Evolutionary conservation across 2,888 invertebrate species (phyloP), one percentile per base, ranked within the genome.

Genomic region (Rhagonycha fulva): DNA sequence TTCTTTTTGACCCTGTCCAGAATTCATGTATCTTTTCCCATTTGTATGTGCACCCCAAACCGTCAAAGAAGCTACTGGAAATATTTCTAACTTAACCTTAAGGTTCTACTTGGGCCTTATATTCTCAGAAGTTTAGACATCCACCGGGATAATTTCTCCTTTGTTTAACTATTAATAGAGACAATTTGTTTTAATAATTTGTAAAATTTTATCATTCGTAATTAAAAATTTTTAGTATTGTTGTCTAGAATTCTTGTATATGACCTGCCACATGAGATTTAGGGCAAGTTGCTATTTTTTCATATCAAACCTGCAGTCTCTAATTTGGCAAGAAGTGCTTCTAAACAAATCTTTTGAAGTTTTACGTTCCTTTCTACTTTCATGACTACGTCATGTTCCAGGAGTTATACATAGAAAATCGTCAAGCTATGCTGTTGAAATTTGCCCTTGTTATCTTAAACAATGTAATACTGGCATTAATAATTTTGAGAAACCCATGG

Each of bases 1-100:
- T 61, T 61, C 14, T 69, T 68, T 83, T 82, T 9, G 66, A 23
- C 1, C 75, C 62, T 19, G 68, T 68, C 82, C 84, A 84, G 9
- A 75, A 77, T 10, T 82, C 83, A 47, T 78, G 72, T 9, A 79
- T 69, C 62, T 74, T n/a, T 76, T 4, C 0, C 73, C 76, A 3
- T 74, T 75, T 66, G 80, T 80, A 62, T 70, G 77, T 10, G 70
- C 75, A 9, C 83, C 82, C 83, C 82, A 83, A 7, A 80, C 82
- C 10, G 77, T 66, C n/a, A 28, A 28, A 14, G 81, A 80, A 3
- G 81, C 81, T 71, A 82, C 82, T 1, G 82, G 78, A 69, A 74
- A 83, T 71, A 83, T 82, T 77, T 82, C 81, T 30, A 80, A 12
- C n/a, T 14, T 67, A 76, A 74, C 82, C 9, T 19, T 47, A 26